Evolutionary conservation across 2,797 vertebrate species (phyloP).

Genomic region (Coranthus polyacanthus): DNA sequence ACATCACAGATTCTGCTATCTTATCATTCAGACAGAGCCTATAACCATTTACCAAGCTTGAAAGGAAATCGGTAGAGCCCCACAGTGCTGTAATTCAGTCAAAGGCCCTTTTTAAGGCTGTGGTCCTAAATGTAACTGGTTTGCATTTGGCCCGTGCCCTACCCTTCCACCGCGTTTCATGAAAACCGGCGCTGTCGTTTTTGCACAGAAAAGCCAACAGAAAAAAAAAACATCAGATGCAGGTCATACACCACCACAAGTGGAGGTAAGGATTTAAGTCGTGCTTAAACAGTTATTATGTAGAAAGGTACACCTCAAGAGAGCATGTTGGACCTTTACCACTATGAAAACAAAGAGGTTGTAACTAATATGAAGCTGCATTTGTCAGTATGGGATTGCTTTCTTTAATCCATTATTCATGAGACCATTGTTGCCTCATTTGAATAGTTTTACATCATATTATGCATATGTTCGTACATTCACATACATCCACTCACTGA

Average conservation of each 20-base stretch:
- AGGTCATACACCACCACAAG: too few species aligned
- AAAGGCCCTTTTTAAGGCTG: too few species aligned
- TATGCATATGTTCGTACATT: constrained; percentile 27
- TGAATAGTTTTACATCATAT: constrained; percentile 56
- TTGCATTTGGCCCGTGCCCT: too few species aligned
- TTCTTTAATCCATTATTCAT: constrained; percentile 52
- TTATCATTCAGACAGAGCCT: neutral
- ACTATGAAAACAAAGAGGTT: constrained; percentile 41
- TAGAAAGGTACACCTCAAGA: constrained; percentile 3
- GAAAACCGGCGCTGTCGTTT: too few species aligned
- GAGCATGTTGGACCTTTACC: constrained; percentile 22
- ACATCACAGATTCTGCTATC: neutral
- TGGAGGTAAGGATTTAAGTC: neutral
- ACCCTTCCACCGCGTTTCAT: too few species aligned
- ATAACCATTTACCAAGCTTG: constrained; percentile 1
- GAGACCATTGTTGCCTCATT: constrained; percentile 23
- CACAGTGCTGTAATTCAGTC: too few species aligned
- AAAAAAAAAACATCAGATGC: too few species aligned
- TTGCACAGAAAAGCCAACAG: too few species aligned
- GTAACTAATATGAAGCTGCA: constrained; percentile 23
- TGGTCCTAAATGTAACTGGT: too few species aligned
- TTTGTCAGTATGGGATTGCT: constrained; percentile 28
- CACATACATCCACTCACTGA: constrained; percentile 7
- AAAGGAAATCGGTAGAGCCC: too few species aligned
- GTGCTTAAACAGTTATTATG: neutral